A percentile compares a stretch with the other conserved stretches of the same genome.
Conservation (phyloP, 2,113 vertebrate genomes). For the Cheilinus undulatus region DNA sequence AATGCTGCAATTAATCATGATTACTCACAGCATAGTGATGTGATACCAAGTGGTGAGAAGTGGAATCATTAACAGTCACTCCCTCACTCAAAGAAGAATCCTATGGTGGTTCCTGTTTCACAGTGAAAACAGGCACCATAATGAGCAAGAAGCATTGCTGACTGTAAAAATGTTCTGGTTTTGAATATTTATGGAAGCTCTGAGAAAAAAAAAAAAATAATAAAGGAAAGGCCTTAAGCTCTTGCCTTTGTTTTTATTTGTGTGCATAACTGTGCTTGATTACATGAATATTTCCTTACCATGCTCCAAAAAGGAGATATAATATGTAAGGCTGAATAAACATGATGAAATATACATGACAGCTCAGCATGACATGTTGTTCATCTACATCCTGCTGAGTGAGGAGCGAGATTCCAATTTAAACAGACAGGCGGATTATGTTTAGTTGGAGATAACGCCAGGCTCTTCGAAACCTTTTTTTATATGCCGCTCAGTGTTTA, state of each 20-base stretch:
- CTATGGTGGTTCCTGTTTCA: too few species aligned
- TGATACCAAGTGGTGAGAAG: too few species aligned
- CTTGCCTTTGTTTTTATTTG: not conserved
- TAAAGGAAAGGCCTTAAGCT: too few species aligned
- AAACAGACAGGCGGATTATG: not conserved
- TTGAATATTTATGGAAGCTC: too few species aligned
- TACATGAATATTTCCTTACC: not conserved
- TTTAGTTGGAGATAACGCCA: conserved; percentile 18
- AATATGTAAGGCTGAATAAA: not conserved
- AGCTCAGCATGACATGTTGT: not conserved
- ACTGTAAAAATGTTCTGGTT: too few species aligned
- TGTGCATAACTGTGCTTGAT: not conserved
- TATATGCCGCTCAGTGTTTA: conserved; percentile 8
- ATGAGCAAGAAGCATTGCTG: too few species aligned
- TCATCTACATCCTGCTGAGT: conserved; percentile 5
- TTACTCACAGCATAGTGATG: too few species aligned
- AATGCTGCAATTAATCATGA: too few species aligned
- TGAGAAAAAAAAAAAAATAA: too few species aligned
- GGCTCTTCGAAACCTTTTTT: conserved; percentile 9
- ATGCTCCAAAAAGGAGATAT: not conserved
- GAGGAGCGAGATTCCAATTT: conserved; percentile 4
- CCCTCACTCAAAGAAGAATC: too few species aligned
- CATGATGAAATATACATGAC: not conserved
- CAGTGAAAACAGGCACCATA: not conserved
- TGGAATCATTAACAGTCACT: too few species aligned